phyloP scores from a whole-genome alignment of 2,888 invertebrate species.

The Chrysolina americana region DNA sequence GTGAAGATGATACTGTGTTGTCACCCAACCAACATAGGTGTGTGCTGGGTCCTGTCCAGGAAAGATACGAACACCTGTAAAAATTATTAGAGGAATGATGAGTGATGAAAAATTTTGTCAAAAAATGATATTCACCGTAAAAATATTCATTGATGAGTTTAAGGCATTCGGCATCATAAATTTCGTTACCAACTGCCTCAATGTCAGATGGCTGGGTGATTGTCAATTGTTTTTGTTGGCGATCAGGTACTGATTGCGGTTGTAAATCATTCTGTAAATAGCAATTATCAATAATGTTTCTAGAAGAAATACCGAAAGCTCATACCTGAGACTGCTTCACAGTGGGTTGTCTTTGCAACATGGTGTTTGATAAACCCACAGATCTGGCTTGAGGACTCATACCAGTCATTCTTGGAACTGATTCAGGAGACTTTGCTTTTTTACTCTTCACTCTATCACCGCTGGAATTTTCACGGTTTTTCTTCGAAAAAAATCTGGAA shows the following conservation, averaged over 20 bases:
- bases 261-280: constrained; percentile 73
- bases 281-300: neutral
- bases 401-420: constrained; percentile 65
- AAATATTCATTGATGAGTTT: constrained; percentile 98
- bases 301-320: neutral
- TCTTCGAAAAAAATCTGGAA: constrained; percentile 86
- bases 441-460: constrained; percentile 77
- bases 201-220: constrained; percentile 80
- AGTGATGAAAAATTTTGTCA: neutral
- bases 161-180: constrained; percentile 89
- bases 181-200: constrained; percentile 88
- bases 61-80: constrained; percentile 82
- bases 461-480: constrained; percentile 78
- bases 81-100: constrained; percentile 12
- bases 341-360: constrained; percentile 69
- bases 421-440: constrained; percentile 81
- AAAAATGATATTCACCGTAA: constrained; percentile 75
- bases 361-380: constrained; percentile 68
- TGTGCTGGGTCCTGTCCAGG: constrained; percentile 96
- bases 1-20: constrained; percentile 95
- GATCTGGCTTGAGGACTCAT: constrained; percentile 64
- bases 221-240: constrained; percentile 82
- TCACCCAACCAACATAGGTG: constrained; percentile 99
- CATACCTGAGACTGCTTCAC: constrained; percentile 69
- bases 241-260: constrained; percentile 73